Conservation (phyloP, 1,140 invertebrate species). For the Drosophila kepulauana region DNA sequence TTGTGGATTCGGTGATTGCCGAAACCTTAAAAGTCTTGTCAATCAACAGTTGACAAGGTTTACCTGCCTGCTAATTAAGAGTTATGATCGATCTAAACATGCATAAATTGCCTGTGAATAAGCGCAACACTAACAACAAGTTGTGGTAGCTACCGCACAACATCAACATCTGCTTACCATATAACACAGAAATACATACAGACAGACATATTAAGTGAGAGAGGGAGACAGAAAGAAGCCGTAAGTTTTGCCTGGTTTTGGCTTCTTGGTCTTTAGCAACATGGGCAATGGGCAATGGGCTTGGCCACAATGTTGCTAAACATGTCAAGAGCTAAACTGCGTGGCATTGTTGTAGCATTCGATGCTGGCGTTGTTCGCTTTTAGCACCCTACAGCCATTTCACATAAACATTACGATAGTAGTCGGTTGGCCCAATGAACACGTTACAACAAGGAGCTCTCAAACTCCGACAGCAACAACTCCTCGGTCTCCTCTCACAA, state of each 20-base stretch:
- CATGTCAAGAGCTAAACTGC: constrained; percentile 72
- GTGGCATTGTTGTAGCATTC: constrained; percentile 50
- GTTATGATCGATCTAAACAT: constrained; percentile 76
- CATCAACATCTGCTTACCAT: constrained; percentile 49
- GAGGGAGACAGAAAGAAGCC: constrained; percentile 1
- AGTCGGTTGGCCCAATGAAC: constrained; percentile 56
- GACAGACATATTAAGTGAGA: background rate
- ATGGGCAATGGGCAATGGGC: constrained; percentile 40
- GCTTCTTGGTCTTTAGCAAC: constrained; percentile 49
- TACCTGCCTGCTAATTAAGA: constrained; percentile 72
- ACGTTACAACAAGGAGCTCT: constrained; percentile 63
- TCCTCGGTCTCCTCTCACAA: background rate
- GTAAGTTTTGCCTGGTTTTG: constrained; percentile 9
- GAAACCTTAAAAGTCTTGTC: constrained; percentile 79
- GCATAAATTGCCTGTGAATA: constrained; percentile 69
- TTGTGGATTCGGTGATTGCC: constrained; percentile 63
- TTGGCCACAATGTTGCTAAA: constrained; percentile 61
- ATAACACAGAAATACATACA: constrained; percentile 25
- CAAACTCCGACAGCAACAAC: constrained; percentile 4
- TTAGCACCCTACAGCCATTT: constrained; percentile 75
- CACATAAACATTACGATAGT: constrained; percentile 62
- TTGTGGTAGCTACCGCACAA: constrained; percentile 31
- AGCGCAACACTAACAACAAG: constrained; percentile 21
- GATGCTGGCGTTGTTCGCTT: constrained; percentile 38
- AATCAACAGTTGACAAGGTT: constrained; percentile 82